Evolutionary conservation across 2,888 invertebrate species (phyloP), one percentile per base, ranked within the genome.

Genomic region (Cremastobaeus sp.): DNA sequence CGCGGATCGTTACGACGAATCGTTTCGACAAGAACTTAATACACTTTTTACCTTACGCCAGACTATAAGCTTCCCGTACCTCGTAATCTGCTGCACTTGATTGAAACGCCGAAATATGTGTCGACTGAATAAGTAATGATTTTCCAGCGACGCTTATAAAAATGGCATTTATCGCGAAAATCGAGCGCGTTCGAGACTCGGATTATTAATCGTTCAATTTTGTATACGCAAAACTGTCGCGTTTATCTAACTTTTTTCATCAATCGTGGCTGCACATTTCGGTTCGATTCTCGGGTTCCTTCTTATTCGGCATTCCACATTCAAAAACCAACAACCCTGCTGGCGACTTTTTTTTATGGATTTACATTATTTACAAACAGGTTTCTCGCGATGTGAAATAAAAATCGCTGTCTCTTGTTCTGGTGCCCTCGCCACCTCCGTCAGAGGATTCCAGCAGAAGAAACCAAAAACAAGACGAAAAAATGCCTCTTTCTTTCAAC

Each of bases 291-390:
- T 66, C 55, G 48, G 55, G 66, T 55, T 65, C 60, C 64, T 57
- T 65, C 64, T 25, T 39, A 62, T 55, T 57, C 66, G 73, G 70
- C 76, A 77, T 79, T 78, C 75, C 78, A 76, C 77, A 76, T 81
- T 79, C 77, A 77, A 81, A 82, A 76, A 81, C 76, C 71, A 47
- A 54, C 70, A 68, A 60, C 57, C 73, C 66, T 43, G 73, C 57
- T 79, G 54, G 60, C 72, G 66, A 79, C 39, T 20, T 75, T 82
- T 79, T 80, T 77, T 79, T 78, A 73, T 74, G 77, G 81, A 84
- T 83, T 83, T 81, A 81, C 83, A 84, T 84, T 83, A 83, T 83
- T 83, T 83, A 81, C 79, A 82, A 84, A 83, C 84, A 82, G 83
- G 83, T 83, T 83, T 82, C 81, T 79, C 78, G 80, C 79, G 79